These are phyloP conservation scores for Dolichotis patagonum DNA, from an alignment of 2,113 vertebrate species.

Conservation along the genomic window DNA sequence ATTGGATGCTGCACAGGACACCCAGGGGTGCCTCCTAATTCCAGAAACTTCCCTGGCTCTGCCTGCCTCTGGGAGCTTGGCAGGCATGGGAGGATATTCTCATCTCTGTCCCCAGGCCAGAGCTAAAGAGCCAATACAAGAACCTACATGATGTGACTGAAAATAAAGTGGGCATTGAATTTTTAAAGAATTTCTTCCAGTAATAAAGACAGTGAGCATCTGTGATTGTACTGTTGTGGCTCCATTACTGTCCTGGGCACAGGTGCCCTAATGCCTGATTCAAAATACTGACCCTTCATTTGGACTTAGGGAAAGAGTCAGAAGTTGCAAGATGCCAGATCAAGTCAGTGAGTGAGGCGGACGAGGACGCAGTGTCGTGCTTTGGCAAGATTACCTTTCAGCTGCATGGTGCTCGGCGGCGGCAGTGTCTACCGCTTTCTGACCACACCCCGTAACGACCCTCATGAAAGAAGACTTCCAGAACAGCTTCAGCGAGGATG, in stretches of 20 bases:
- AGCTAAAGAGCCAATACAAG: not conserved
- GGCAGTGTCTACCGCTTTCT: not conserved
- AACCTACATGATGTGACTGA: not conserved
- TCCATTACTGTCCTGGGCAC: not conserved
- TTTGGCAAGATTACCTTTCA: not conserved
- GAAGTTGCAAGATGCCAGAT: not conserved
- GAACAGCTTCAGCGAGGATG: not conserved
- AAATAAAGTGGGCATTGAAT: not conserved
- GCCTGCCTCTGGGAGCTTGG: not conserved
- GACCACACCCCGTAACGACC: not conserved
- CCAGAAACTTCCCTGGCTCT: not conserved
- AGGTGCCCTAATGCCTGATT: not conserved
- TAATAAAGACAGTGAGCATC: not conserved
- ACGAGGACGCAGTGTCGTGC: too few relatives aligned
- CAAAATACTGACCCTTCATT: not conserved
- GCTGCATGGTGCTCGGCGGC: not conserved
- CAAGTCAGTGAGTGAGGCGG: not conserved
- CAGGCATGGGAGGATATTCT: not conserved
- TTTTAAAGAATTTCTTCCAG: not conserved
- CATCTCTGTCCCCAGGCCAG: too few relatives aligned
- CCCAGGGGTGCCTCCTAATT: not conserved
- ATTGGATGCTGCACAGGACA: fast-evolving
- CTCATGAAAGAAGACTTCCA: not conserved
- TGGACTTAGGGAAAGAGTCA: not conserved
- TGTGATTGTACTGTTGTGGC: not conserved